Conservation (phyloP, 2,888 invertebrate species). For the Sipunculus nudus region DNA sequence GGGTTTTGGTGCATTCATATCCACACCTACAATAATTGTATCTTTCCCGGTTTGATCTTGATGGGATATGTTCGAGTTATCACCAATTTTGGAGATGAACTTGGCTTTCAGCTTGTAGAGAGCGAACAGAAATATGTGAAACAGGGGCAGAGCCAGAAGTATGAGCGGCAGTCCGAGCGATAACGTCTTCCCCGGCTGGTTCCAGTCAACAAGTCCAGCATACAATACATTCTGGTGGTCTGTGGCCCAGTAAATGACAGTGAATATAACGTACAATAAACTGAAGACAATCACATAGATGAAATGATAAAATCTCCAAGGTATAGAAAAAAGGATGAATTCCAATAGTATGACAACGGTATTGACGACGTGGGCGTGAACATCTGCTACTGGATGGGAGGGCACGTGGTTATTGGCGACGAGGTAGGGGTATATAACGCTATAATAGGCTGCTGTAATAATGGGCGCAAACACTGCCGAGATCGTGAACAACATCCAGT, state of each 20-base stretch:
- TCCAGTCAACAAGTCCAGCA: constrained; percentile 57
- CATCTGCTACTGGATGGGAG: constrained; percentile 42
- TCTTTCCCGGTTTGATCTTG: no score
- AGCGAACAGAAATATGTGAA: constrained; percentile 46
- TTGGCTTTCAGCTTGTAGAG: constrained; percentile 47
- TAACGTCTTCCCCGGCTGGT: constrained; percentile 45
- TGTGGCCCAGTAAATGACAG: constrained; percentile 51
- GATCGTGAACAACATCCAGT: no score
- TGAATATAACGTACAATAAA: constrained; percentile 51
- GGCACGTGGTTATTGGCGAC: not conserved
- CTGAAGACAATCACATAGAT: constrained; percentile 50
- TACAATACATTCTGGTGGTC: constrained; percentile 55
- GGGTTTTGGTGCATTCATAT: no score
- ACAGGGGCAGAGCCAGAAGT: constrained; percentile 33
- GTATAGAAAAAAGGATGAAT: constrained; percentile 47
- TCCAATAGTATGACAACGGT: constrained; percentile 54
- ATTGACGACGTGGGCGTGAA: constrained; percentile 55
- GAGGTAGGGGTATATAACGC: constrained; percentile 46
- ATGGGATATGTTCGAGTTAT: no score
- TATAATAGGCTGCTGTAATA: constrained; percentile 57
- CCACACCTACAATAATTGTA: no score
- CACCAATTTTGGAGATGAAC: no score
- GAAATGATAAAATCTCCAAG: constrained; percentile 51
- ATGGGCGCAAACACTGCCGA: no score
- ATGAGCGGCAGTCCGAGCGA: constrained; percentile 44